Conservation (phyloP, 2,888 invertebrate species). For the Caradrina kadenii region DNA sequence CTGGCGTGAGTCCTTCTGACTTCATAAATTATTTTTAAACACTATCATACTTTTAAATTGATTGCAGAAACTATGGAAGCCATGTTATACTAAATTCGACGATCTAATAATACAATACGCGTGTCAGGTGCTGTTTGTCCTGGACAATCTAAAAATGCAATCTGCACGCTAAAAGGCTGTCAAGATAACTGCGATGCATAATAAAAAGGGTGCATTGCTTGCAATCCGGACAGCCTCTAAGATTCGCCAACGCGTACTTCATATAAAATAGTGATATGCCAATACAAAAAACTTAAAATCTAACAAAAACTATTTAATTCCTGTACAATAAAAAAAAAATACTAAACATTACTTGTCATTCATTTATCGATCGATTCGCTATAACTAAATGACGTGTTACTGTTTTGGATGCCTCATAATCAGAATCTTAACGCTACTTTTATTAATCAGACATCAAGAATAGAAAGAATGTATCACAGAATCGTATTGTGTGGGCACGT, state of each 20-base stretch:
- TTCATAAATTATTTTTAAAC: not conserved
- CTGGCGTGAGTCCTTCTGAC: too few relatives aligned
- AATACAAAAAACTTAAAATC: slow-evolving; percentile 52
- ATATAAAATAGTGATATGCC: slow-evolving; percentile 55
- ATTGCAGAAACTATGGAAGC: slow-evolving; percentile 6
- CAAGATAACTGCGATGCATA: not conserved
- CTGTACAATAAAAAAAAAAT: slow-evolving; percentile 57
- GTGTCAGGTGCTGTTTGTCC: slow-evolving; percentile 12
- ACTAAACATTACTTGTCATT: slow-evolving; percentile 53
- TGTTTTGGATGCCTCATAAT: slow-evolving; percentile 37
- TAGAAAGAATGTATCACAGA: slow-evolving; percentile 54
- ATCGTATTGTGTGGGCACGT: slow-evolving; percentile 30
- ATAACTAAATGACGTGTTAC: slow-evolving; percentile 30
- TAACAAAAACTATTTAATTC: slow-evolving; percentile 41
- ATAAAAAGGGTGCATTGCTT: not conserved
- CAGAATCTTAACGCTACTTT: slow-evolving; percentile 36
- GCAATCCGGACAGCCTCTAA: not conserved
- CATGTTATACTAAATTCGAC: slow-evolving; percentile 21
- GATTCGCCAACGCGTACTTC: slow-evolving; percentile 10
- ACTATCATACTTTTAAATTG: not conserved
- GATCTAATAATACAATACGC: slow-evolving; percentile 1
- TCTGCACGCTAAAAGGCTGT: not conserved
- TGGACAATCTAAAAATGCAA: slow-evolving; percentile 12
- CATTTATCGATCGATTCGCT: slow-evolving; percentile 30
- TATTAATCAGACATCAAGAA: slow-evolving; percentile 33